Percentiles rank a stretch among this genome's conserved stretches.
Conservation (phyloP, 2,113 vertebrate species). For the Ammospiza caudacuta region DNA sequence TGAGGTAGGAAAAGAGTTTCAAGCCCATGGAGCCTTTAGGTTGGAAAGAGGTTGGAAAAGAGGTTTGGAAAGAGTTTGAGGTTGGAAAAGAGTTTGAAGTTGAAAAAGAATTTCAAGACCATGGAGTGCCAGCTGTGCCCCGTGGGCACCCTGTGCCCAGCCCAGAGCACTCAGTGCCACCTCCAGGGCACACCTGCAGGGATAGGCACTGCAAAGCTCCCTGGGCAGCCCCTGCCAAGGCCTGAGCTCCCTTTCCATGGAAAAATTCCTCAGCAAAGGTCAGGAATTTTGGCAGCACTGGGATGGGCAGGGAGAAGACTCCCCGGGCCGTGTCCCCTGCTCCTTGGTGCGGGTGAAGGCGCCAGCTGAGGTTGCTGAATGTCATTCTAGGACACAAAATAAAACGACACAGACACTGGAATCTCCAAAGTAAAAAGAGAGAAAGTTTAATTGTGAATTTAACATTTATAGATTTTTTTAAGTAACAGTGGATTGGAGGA, state of each 20-base stretch:
- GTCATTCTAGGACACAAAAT: too few species aligned
- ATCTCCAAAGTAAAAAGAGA: too few species aligned
- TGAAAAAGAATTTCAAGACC: too few species aligned
- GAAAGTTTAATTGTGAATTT: too few species aligned
- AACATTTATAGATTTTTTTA: too few species aligned
- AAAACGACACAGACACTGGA: too few species aligned
- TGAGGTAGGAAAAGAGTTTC: neutral
- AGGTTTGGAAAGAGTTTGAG: too few species aligned
- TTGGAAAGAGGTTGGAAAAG: too few species aligned
- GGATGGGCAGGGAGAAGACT: too few species aligned
- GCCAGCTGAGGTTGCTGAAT: rapidly evolving
- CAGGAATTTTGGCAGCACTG: neutral
- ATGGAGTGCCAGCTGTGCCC: neutral
- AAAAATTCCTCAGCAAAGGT: neutral
- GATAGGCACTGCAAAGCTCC: neutral
- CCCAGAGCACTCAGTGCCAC: neutral
- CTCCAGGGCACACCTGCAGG: neutral
- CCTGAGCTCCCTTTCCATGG: rapidly evolving
- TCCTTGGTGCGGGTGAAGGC: neutral
- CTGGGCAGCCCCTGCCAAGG: neutral
- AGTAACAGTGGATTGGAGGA: too few species aligned
- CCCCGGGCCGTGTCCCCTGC: neutral
- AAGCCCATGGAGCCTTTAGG: rapidly evolving
- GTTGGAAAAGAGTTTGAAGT: too few species aligned
- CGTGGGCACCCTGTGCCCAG: neutral